A percentile compares a stretch with the other conserved stretches of the same genome.
These are phyloP conservation scores for Platycheirus rosarum DNA, from an alignment of 2,888 invertebrate species.

Conservation along the genomic window DNA sequence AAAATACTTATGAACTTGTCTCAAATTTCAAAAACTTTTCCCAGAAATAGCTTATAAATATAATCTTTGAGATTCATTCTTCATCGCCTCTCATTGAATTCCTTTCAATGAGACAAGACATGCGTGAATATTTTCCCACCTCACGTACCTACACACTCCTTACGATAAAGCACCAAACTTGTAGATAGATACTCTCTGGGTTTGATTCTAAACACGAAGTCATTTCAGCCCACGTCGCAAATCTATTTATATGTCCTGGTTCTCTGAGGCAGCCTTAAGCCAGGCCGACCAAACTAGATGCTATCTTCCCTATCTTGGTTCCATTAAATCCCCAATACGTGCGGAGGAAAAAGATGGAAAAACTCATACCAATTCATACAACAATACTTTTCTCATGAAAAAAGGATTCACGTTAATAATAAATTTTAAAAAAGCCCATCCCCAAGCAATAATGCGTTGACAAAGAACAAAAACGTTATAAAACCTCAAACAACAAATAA, in stretches of 20 bases:
- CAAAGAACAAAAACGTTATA: slow-evolving; percentile 23
- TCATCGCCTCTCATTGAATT: background rate
- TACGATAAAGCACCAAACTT: no score
- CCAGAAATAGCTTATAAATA: background rate
- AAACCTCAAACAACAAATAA: slow-evolving; percentile 33
- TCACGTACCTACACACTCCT: no score
- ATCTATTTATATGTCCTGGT: slow-evolving; percentile 35
- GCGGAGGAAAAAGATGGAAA: background rate
- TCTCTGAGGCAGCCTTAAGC: slow-evolving; percentile 26
- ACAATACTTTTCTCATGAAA: slow-evolving; percentile 8
- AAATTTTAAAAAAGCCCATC: slow-evolving; percentile 36
- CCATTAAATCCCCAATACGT: slow-evolving; percentile 35
- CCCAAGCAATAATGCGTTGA: slow-evolving; percentile 20
- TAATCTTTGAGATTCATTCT: slow-evolving; percentile 8
- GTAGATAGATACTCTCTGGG: slow-evolving; percentile 1
- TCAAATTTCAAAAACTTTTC: background rate
- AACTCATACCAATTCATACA: background rate
- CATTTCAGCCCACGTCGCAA: slow-evolving; percentile 20
- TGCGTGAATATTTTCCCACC: slow-evolving; percentile 33
- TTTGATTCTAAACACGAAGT: slow-evolving; percentile 12
- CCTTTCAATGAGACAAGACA: slow-evolving; percentile 20
- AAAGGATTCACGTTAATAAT: slow-evolving; percentile 48
- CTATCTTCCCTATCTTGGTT: background rate
- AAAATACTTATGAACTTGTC: slow-evolving; percentile 6
- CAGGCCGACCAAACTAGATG: slow-evolving; percentile 20